Evolutionary conservation across 2,888 invertebrate species (phyloP), one percentile per base, ranked within the genome.

Genomic region (Chrysomela aeneicollis): DNA sequence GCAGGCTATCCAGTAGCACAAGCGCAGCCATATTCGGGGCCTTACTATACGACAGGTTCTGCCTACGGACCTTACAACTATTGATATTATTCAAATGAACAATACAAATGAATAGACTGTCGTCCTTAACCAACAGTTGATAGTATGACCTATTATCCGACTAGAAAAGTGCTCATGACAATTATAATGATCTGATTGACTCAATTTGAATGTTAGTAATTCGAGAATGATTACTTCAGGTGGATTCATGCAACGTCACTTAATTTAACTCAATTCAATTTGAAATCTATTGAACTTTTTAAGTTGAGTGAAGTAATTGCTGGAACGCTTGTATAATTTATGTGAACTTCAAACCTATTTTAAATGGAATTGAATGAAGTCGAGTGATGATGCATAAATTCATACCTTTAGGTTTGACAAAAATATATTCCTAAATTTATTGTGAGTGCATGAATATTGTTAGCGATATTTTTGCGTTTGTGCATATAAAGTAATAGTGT

Each of bases 41-140:
- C 94, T 32, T 93, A 93, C 79, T 95, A 95, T 84, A 94, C 89
- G 71, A 88, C 94, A 83, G 94, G 94, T 77, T 94, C 95, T 58
- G 95, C 95, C 81, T 95, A 95, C 82, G 94, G 93, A 59, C 95
- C 94, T 57, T 95, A 95, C 87, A 95, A 95, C 85, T 95, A 95
- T 85, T 95, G 89, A 90, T 15, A 37, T 49, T 54, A 9, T 12
- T 10, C 17, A 59, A 59, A 59, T 12, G 58, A 66, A 69, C 47
- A 53, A 66, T 54, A 50, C 10, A 42, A 42, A 42, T 49, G 42
- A 64, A 65, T 66, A 66, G 67, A 68, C 62, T 65, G 68, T 69
- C 63, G 65, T 69, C 59, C 62, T 64, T 64, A 59, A 54, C 47
- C 49, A 30, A 47, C 47, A 18, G 42, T 46, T n/a, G 4, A 42